These are phyloP conservation scores for Leptinotarsa tumamoca DNA, from an alignment of 2,888 invertebrate species.

Conservation along the genomic window DNA sequence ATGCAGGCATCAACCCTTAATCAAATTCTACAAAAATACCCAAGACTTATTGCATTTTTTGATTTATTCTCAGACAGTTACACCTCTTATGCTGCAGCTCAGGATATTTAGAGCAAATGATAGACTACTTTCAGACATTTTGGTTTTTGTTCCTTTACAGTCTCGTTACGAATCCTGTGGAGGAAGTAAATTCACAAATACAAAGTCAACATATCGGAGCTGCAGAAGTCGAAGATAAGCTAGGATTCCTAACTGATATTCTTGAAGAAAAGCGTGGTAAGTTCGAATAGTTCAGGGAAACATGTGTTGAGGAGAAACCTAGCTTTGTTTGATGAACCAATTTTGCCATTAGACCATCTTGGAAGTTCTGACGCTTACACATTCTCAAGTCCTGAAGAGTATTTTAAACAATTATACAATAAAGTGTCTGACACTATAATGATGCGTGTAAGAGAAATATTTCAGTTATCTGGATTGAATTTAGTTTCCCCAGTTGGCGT, in stretches of 20 bases:
- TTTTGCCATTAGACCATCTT: not conserved
- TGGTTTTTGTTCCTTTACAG: not conserved
- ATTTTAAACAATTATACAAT: not conserved
- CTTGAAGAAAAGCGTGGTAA: not conserved
- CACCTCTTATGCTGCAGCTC: not conserved
- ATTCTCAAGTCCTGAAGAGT: not conserved
- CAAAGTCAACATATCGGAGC: not conserved
- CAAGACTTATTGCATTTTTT: not conserved
- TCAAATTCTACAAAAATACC: not conserved
- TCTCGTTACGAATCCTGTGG: not conserved
- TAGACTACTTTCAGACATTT: too few species aligned
- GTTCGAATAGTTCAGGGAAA: not conserved
- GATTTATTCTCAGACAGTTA: not conserved
- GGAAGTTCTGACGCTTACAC: too few species aligned
- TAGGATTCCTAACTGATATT: not conserved
- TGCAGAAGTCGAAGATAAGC: not conserved
- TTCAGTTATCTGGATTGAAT: too few species aligned
- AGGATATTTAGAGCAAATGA: not conserved
- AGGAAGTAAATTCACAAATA: not conserved
- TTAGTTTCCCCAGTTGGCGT: too few species aligned
- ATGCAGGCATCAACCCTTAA: not conserved
- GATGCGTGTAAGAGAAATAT: too few species aligned
- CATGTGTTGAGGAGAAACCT: not conserved
- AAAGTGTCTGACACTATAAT: not conserved
- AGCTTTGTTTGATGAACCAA: not conserved